A percentile compares a stretch with the other conserved stretches of the same genome.
These are phyloP conservation scores for Heliothis peltigera DNA, from an alignment of 2,888 invertebrate species.

Conservation along the genomic window DNA sequence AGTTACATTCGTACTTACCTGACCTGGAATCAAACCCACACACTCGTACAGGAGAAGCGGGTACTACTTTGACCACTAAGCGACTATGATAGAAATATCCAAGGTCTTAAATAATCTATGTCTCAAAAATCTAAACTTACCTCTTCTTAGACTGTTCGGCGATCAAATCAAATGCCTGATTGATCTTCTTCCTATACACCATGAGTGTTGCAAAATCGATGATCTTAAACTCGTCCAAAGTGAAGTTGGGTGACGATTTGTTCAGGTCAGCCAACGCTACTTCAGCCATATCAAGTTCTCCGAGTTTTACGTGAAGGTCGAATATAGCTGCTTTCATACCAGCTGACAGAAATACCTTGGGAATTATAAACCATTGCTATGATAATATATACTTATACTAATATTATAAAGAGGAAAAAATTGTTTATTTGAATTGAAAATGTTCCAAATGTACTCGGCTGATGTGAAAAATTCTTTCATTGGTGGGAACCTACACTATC, in stretches of 20 bases:
- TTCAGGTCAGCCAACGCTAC: slow-evolving; percentile 87
- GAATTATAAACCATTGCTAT: background rate
- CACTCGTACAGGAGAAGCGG: too few species aligned
- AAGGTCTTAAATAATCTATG: background rate
- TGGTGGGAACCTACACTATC: too few species aligned
- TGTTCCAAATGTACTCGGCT: too few species aligned
- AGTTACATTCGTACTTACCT: too few species aligned
- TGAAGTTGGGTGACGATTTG: slow-evolving; percentile 87
- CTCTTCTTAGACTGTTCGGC: slow-evolving; percentile 84
- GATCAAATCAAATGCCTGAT: slow-evolving; percentile 85
- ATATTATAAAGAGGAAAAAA: too few species aligned
- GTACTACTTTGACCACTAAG: too few species aligned
- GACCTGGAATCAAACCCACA: too few species aligned
- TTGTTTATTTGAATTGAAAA: too few species aligned
- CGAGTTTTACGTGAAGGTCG: slow-evolving; percentile 90
- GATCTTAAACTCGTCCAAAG: slow-evolving; percentile 91
- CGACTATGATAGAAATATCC: too few species aligned
- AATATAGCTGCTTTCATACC: slow-evolving; percentile 92
- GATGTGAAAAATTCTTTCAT: too few species aligned
- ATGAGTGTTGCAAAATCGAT: slow-evolving; percentile 91
- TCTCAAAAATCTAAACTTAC: slow-evolving; percentile 62
- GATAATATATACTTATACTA: too few species aligned
- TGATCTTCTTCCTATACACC: slow-evolving; percentile 83
- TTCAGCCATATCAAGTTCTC: slow-evolving; percentile 89
- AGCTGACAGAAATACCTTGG: slow-evolving; percentile 88